Evolutionary conservation across 2,113 vertebrate genomes (phyloP).

Genomic region (Acinonyx jubatus): DNA sequence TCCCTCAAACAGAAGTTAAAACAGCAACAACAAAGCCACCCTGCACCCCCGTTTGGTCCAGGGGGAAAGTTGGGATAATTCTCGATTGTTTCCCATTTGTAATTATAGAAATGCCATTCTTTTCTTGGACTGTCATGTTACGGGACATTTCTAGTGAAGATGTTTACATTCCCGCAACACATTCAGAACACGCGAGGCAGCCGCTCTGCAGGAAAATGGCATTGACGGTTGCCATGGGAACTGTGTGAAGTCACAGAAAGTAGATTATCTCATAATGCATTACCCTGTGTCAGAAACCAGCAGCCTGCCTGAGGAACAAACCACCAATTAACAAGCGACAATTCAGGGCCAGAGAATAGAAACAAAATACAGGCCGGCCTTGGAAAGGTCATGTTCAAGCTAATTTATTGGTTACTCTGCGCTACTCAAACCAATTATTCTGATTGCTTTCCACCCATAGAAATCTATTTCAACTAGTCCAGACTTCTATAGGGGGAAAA

Average conservation of each 20-base stretch:
- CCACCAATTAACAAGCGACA: conserved; percentile 61
- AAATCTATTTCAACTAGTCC: conserved; percentile 32
- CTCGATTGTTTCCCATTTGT: conserved; percentile 16
- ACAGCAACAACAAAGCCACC: not conserved
- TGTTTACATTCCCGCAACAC: conserved; percentile 71
- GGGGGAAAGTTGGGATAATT: conserved; percentile 30
- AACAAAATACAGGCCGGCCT: not conserved
- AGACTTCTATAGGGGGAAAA: not conserved
- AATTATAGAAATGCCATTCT: conserved; percentile 50
- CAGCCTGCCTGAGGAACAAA: conserved; percentile 59
- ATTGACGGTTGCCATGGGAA: conserved; percentile 72
- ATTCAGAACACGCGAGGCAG: conserved; percentile 40
- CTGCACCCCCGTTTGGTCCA: not conserved
- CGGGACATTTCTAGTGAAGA: conserved; percentile 61
- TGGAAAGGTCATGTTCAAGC: conserved; percentile 59
- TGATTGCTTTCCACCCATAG: conserved; percentile 36
- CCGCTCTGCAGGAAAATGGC: conserved; percentile 35
- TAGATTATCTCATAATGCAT: conserved; percentile 79
- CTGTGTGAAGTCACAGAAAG: conserved; percentile 74
- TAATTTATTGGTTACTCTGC: conserved; percentile 70
- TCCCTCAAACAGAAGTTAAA: not conserved
- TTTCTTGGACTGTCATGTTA: conserved; percentile 13
- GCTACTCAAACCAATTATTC: conserved; percentile 51
- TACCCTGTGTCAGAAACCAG: conserved; percentile 64
- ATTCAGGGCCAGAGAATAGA: conserved; percentile 47